These are phyloP conservation scores for Rotaria magnacalcarata DNA, from an alignment of 2,888 invertebrate species.

Conservation along the genomic window DNA sequence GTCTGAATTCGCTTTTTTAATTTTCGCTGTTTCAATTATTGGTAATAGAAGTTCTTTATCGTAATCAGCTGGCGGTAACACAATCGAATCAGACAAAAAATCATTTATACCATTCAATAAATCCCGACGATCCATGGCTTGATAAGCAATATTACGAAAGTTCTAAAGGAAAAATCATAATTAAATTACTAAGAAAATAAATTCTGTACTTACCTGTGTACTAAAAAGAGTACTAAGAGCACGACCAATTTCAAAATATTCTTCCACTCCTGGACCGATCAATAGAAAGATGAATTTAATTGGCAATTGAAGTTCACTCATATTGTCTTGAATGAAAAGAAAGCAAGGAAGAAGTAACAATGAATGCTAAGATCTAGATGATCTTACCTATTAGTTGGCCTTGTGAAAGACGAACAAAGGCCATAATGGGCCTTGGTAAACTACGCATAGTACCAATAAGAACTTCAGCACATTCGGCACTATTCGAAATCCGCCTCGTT, in stretches of 20 bases:
- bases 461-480: slow-evolving; percentile 41
- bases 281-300: slow-evolving; percentile 86
- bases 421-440: slow-evolving; percentile 45
- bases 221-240: slow-evolving; percentile 92
- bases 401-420: slow-evolving; percentile 50
- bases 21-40: slow-evolving; percentile 40
- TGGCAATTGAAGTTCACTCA: slow-evolving; percentile 69
- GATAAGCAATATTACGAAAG: slow-evolving; percentile 40
- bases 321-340: not conserved
- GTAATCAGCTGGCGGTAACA: slow-evolving; percentile 41
- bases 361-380: not conserved
- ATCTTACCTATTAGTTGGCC: slow-evolving; percentile 49
- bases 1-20: slow-evolving; percentile 11
- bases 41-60: slow-evolving; percentile 43
- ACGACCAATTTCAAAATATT: slow-evolving; percentile 87
- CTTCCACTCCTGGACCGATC: slow-evolving; percentile 70
- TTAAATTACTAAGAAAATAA: not conserved
- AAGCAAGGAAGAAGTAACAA: not conserved
- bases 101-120: slow-evolving; percentile 40
- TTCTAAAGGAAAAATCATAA: not conserved
- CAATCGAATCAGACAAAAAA: slow-evolving; percentile 35
- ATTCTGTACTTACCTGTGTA: slow-evolving; percentile 65
- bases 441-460: slow-evolving; percentile 38
- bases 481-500: slow-evolving; percentile 30
- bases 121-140: slow-evolving; percentile 44